phyloP scores from a whole-genome alignment of 2,888 invertebrate genomes.

The Andrena flavipes region DNA sequence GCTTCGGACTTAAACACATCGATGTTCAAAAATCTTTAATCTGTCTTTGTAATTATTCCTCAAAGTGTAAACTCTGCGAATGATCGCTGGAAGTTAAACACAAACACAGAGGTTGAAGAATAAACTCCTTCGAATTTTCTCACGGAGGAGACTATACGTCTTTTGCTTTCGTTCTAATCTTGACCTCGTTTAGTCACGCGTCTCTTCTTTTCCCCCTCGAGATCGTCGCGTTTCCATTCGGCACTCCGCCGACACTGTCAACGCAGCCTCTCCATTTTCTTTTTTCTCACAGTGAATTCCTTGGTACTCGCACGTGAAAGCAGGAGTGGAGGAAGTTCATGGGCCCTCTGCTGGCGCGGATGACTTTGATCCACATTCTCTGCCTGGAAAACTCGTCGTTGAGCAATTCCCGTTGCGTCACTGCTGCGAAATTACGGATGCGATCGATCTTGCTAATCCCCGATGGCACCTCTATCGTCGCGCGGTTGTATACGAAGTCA shows the following conservation, averaged over 20 bases:
- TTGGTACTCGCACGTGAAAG: neutral
- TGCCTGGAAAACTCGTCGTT: conserved; percentile 18
- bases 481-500: conserved; percentile 11
- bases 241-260: conserved; percentile 29
- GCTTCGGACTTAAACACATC: no score
- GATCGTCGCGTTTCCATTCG: conserved; percentile 35
- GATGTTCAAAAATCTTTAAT: no score
- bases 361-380: conserved; percentile 59
- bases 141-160: neutral
- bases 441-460: conserved; percentile 55
- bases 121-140: neutral
- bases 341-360: conserved; percentile 55
- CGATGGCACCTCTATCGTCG: conserved; percentile 10
- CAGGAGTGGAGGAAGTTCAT: conserved; percentile 40
- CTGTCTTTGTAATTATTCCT: no score
- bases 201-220: conserved; percentile 43
- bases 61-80: no score
- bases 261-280: conserved; percentile 21
- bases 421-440: conserved; percentile 31
- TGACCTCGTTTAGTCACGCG: conserved; percentile 74
- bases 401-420: conserved; percentile 50
- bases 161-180: conserved; percentile 58
- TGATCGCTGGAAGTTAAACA: no score
- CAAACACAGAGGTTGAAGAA: no score
- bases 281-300: conserved; percentile 19